These are phyloP conservation scores for Molorchus minor DNA, from an alignment of 2,888 invertebrate species.

Conservation along the genomic window DNA sequence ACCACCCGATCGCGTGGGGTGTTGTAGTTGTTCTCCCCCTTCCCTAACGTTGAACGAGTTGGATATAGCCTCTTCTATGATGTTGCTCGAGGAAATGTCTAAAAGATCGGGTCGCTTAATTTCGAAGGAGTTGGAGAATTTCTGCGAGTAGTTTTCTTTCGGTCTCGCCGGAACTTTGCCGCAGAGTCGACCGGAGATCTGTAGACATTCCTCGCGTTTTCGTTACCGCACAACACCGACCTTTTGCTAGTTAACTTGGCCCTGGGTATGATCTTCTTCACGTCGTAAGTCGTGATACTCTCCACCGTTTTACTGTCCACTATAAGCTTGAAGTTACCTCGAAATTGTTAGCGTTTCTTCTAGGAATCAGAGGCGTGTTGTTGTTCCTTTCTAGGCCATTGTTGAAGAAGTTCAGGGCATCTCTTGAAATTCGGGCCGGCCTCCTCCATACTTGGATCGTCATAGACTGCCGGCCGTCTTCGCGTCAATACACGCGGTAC, in stretches of 20 bases:
- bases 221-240: constrained; percentile 20
- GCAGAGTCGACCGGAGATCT: constrained; percentile 5
- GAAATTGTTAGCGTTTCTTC: constrained; percentile 30
- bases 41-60: background rate
- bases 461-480: background rate
- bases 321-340: constrained; percentile 39
- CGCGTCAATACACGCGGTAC: background rate
- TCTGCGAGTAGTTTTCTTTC: background rate
- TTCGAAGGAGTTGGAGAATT: constrained; percentile 22
- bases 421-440: constrained; percentile 32
- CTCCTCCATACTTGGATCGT: constrained; percentile 6
- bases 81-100: background rate
- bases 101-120: background rate
- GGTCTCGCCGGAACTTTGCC: background rate
- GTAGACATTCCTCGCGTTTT: constrained; percentile 16
- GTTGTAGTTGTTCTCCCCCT: background rate
- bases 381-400: constrained; percentile 34
- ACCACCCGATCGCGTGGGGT: constrained; percentile 12
- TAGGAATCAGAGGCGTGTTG: constrained; percentile 30
- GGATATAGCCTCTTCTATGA: background rate
- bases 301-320: constrained; percentile 37
- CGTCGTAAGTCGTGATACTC: constrained; percentile 22
- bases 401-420: constrained; percentile 38
- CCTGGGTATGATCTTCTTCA: constrained; percentile 34
- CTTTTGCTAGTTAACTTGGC: constrained; percentile 27